These are phyloP conservation scores for Corynorhinus townsendii DNA, from an alignment of 2,113 vertebrate species.

Conservation along the genomic window DNA sequence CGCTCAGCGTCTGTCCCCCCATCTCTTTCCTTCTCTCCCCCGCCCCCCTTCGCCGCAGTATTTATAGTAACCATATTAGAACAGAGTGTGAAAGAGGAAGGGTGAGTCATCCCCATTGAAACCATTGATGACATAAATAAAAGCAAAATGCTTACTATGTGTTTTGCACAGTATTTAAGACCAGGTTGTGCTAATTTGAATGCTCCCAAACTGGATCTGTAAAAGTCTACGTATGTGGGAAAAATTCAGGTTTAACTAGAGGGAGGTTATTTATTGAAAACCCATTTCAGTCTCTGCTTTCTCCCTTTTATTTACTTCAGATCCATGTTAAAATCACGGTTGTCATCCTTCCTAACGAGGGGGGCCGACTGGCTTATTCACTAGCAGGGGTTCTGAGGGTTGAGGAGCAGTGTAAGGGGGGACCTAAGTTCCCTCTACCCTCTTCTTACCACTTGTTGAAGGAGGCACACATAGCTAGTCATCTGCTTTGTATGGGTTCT, in stretches of 20 bases:
- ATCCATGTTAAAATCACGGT: not conserved
- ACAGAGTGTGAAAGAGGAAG: conserved; percentile 74
- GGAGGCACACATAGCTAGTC: not conserved
- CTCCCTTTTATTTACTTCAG: not conserved
- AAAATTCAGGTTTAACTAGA: conserved; percentile 36
- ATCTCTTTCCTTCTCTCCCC: not conserved
- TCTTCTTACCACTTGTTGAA: not conserved
- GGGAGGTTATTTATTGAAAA: not conserved
- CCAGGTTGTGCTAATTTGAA: conserved; percentile 78
- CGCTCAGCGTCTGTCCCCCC: not conserved
- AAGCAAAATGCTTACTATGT: conserved; percentile 75
- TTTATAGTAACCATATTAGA: conserved; percentile 82
- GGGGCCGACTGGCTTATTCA: not conserved
- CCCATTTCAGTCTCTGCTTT: not conserved
- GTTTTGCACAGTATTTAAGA: conserved; percentile 72
- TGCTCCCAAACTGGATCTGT: not conserved
- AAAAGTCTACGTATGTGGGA: conserved; percentile 39
- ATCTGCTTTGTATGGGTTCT: not conserved
- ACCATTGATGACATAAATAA: conserved; percentile 76
- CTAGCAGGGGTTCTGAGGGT: not conserved
- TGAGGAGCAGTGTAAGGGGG: not conserved
- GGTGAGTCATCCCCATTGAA: conserved; percentile 81
- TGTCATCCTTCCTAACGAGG: not conserved
- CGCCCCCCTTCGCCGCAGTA: conserved; percentile 50
- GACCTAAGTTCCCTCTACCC: not conserved